These are phyloP conservation scores for Probosciger aterrimus DNA, from an alignment of 2,113 vertebrate species.

Conservation along the genomic window DNA sequence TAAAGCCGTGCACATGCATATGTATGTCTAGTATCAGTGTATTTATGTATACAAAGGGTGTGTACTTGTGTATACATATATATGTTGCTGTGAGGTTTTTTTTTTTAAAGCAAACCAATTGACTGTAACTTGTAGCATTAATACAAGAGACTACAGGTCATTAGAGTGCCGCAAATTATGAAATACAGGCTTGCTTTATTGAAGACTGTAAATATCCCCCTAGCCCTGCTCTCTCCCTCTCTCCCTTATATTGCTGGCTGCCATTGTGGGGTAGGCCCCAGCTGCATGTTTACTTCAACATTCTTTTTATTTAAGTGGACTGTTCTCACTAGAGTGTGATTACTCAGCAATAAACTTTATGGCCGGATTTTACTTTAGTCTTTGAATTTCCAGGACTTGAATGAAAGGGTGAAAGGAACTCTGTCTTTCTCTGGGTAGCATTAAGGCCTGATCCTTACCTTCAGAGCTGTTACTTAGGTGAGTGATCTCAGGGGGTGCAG, in stretches of 20 bases:
- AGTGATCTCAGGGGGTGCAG: not conserved
- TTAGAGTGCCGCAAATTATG: conserved; percentile 64
- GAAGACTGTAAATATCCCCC: conserved; percentile 57
- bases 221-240: conserved; percentile 18
- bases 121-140: conserved; percentile 64
- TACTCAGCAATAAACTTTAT: conserved; percentile 86
- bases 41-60: not conserved
- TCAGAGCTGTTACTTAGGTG: not conserved
- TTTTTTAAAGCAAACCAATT: conserved; percentile 21
- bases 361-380: conserved; percentile 81
- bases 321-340: conserved; percentile 83
- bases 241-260: conserved; percentile 46
- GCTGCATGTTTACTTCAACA: conserved; percentile 75
- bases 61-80: not conserved
- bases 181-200: conserved; percentile 57
- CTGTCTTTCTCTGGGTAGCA: conserved; percentile 63
- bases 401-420: conserved; percentile 72
- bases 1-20: not conserved
- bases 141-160: conserved; percentile 47
- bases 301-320: conserved; percentile 77
- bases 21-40: not conserved
- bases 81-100: not conserved
- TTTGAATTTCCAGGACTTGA: conserved; percentile 81
- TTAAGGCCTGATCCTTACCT: conserved; percentile 52
- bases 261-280: conserved; percentile 76